Evolutionary conservation across 2,113 vertebrate species (phyloP).

Genomic region (Eolophus roseicapilla): DNA sequence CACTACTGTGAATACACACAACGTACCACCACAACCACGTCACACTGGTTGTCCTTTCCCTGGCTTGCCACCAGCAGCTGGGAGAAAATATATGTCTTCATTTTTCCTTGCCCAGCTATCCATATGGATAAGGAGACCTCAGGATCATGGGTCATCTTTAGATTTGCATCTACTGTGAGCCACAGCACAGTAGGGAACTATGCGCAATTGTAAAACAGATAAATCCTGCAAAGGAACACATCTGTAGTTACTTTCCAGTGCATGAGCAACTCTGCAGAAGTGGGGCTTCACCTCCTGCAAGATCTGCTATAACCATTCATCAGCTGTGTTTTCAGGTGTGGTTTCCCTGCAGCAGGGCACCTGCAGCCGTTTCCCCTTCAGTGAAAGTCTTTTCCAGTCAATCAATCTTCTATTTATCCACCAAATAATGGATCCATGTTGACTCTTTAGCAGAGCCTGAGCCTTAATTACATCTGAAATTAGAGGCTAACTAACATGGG

Average conservation of each 20-base stretch:
- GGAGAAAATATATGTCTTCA: background rate
- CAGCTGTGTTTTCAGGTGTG: conserved; percentile 37
- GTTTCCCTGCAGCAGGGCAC: background rate
- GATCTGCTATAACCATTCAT: background rate
- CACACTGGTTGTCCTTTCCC: background rate
- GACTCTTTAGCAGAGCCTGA: background rate
- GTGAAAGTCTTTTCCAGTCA: conserved; percentile 16
- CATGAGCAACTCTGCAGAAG: background rate
- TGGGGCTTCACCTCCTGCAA: background rate
- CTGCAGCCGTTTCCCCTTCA: conserved; percentile 1
- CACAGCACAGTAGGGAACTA: background rate
- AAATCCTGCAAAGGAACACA: background rate
- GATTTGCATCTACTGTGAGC: background rate
- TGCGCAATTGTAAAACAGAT: background rate
- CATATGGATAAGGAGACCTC: background rate
- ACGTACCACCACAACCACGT: background rate
- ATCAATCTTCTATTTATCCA: conserved; percentile 22
- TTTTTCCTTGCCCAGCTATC: background rate
- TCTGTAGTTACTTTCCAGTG: background rate
- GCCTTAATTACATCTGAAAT: background rate
- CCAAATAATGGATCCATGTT: background rate
- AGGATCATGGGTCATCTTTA: background rate
- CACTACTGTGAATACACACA: background rate
- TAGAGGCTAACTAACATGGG: background rate
- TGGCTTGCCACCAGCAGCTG: background rate